A percentile compares a stretch with the other conserved stretches of the same genome.
phyloP scores from a whole-genome alignment of 2,113 vertebrate species.

The Megaleporinus macrocephalus region DNA sequence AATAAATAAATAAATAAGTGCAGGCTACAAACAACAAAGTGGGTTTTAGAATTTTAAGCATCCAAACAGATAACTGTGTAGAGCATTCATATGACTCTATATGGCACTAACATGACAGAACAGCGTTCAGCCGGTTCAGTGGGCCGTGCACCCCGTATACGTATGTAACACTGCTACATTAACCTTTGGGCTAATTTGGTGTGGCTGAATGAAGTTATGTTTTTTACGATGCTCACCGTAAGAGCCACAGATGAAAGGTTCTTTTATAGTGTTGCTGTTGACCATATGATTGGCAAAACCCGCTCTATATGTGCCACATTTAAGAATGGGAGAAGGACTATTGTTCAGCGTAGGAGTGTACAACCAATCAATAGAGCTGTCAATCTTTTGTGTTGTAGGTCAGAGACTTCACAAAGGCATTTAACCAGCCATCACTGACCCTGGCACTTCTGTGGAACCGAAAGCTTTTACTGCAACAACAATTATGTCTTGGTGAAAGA shows the following conservation, averaged over 20 bases:
- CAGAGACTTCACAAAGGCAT: not conserved
- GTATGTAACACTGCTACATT: not conserved
- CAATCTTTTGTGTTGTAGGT: not conserved
- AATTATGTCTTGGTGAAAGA: no score
- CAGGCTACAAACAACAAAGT: not conserved
- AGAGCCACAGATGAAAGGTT: not conserved
- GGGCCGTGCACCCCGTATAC: no score
- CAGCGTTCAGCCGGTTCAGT: no score
- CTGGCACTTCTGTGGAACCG: not conserved
- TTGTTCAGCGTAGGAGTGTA: constrained; percentile 7
- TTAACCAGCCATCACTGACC: constrained; percentile 2
- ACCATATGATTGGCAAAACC: constrained; percentile 4
- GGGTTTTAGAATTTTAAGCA: not conserved
- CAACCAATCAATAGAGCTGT: constrained; percentile 9
- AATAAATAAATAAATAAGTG: no score
- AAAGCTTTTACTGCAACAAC: not conserved
- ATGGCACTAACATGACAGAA: no score
- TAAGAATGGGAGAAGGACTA: not conserved
- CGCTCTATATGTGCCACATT: not conserved
- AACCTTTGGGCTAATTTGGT: not conserved
- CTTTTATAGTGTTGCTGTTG: not conserved
- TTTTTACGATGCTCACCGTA: not conserved
- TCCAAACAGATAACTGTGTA: not conserved
- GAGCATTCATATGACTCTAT: no score
- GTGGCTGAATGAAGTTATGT: no score